A percentile compares a stretch with the other conserved stretches of the same genome.
Conservation (phyloP, 53 echinoderm and acorn worm genomes). For the Stichopus horrens region DNA sequence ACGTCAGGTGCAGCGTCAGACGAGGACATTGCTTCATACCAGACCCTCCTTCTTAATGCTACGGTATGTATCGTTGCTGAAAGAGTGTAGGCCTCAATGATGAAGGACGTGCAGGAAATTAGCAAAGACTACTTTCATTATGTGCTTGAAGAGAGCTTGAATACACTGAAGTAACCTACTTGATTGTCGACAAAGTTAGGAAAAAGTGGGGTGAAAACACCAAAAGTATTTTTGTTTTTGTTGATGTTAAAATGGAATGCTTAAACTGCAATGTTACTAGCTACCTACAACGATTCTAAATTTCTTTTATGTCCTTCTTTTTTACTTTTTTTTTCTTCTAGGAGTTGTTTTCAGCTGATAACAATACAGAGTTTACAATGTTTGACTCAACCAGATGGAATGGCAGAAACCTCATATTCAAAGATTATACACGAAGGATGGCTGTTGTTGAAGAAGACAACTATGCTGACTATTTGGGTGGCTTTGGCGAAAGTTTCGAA, state of each 20-base stretch:
- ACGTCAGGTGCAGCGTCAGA: constrained; percentile 34
- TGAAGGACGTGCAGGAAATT: no score
- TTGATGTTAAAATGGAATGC: no score
- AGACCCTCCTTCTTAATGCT: constrained; percentile 20
- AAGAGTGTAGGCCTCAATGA: no score
- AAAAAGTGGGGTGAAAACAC: no score
- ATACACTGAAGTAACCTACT: no score
- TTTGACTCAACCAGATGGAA: constrained; percentile 46
- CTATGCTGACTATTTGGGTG: constrained; percentile 56
- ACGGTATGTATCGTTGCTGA: constrained; percentile 36
- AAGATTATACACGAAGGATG: constrained; percentile 48
- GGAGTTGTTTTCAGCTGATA: constrained; percentile 54
- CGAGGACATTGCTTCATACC: constrained; percentile 38
- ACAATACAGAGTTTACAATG: constrained; percentile 63
- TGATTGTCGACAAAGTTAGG: no score
- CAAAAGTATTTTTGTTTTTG: no score
- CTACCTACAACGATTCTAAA: no score
- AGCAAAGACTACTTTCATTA: no score
- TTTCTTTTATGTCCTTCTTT: no score
- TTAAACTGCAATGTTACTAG: no score
- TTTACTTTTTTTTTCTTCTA: not conserved
- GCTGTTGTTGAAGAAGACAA: constrained; percentile 14
- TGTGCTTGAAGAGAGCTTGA: no score
- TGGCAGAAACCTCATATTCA: constrained; percentile 59
- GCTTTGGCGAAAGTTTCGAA: constrained; percentile 53